phyloP scores from a whole-genome alignment of 92 coral and sea anemone genomes.

The Pocillopora meandrina region DNA sequence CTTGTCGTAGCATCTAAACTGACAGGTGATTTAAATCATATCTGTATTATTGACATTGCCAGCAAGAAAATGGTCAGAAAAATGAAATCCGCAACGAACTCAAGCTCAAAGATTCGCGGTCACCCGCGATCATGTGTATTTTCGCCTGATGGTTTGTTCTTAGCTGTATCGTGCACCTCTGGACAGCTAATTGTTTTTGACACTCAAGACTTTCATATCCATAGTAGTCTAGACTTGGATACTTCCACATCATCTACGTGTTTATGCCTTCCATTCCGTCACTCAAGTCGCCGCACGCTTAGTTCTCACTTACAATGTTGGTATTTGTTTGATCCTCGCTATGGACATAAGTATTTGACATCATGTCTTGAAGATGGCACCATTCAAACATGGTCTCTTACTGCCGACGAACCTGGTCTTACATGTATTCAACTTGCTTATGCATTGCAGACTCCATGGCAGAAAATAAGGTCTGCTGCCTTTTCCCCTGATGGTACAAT shows the following conservation, averaged over 20 bases:
- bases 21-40: constrained; percentile 77
- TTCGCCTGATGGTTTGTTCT: constrained; percentile 86
- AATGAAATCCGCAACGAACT: constrained; percentile 70
- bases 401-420: constrained; percentile 65
- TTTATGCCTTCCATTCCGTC: constrained; percentile 78
- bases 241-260: constrained; percentile 59
- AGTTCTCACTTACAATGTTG: constrained; percentile 77
- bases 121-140: constrained; percentile 79
- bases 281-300: constrained; percentile 65
- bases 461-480: constrained; percentile 81
- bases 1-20: constrained; percentile 84
- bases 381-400: constrained; percentile 82
- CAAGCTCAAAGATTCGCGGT: constrained; percentile 82
- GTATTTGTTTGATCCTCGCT: constrained; percentile 90
- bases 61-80: constrained; percentile 75
- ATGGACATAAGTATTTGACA: constrained; percentile 79
- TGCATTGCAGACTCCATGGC: constrained; percentile 87
- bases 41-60: constrained; percentile 83
- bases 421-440: constrained; percentile 79
- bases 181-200: constrained; percentile 85
- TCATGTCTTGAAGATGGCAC: constrained; percentile 90
- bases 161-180: constrained; percentile 77
- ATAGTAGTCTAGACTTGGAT: constrained; percentile 82
- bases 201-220: constrained; percentile 80
- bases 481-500: constrained; percentile 85